Percentiles rank a stretch among this genome's conserved stretches.
phyloP scores from a whole-genome alignment of 2,888 invertebrate genomes.

The Xylophagus ater region DNA sequence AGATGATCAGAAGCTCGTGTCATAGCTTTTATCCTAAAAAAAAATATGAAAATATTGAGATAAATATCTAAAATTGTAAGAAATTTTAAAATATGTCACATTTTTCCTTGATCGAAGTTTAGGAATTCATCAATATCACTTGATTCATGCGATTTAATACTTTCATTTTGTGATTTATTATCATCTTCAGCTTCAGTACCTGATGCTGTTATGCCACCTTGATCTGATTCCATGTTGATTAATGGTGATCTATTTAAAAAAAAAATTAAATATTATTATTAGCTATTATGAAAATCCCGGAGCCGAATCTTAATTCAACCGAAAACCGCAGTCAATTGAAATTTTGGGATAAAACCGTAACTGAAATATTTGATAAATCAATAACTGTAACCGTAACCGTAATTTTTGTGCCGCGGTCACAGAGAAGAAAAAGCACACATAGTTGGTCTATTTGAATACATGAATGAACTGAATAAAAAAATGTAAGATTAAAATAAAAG shows the following conservation, averaged over 20 bases:
- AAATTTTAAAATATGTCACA: constrained; percentile 19
- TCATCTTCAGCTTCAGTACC: constrained; percentile 23
- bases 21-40: constrained; percentile 27
- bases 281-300: constrained; percentile 1
- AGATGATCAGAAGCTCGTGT: constrained; percentile 39
- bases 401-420: too few relatives aligned
- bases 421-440: too few relatives aligned
- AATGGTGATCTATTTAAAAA: constrained; percentile 20
- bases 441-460: too few relatives aligned
- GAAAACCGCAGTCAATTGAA: too few relatives aligned
- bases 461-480: too few relatives aligned
- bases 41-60: not conserved
- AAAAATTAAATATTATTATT: not conserved
- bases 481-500: too few relatives aligned
- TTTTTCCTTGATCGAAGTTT: constrained; percentile 27
- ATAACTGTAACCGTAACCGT: too few relatives aligned
- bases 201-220: constrained; percentile 18
- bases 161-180: constrained; percentile 21
- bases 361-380: too few relatives aligned
- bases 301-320: too few relatives aligned
- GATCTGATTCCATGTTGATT: constrained; percentile 26
- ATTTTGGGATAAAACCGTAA: too few relatives aligned
- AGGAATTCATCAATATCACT: constrained; percentile 28
- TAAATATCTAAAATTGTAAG: not conserved
- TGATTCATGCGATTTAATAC: constrained; percentile 27